Evolutionary conservation across 2,113 vertebrate species (phyloP).

Genomic region (Cavia aperea): DNA sequence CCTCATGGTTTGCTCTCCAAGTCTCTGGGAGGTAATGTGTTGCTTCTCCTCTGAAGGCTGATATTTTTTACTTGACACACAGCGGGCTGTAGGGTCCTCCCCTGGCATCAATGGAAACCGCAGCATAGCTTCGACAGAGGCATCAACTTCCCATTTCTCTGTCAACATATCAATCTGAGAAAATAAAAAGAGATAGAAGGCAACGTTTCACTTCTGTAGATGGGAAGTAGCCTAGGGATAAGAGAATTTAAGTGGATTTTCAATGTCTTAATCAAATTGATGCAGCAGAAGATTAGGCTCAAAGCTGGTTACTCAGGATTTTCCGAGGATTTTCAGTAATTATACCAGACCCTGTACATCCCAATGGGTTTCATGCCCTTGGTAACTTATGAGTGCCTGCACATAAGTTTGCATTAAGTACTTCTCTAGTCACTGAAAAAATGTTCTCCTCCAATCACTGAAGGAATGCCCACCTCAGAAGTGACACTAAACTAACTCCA

Average conservation of each 20-base stretch:
- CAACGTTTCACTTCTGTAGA: background rate
- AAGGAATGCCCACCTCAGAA: too few species aligned
- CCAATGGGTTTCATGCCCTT: too few species aligned
- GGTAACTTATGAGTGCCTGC: accelerated
- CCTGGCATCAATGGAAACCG: conserved; percentile 17
- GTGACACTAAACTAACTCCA: accelerated
- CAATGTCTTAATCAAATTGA: too few species aligned
- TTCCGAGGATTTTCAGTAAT: accelerated
- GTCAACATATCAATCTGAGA: conserved; percentile 9
- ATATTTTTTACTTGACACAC: accelerated
- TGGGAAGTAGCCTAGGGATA: background rate
- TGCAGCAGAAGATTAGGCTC: accelerated
- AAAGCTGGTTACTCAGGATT: background rate
- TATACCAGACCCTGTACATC: too few species aligned
- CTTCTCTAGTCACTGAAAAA: accelerated
- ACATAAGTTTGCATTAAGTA: too few species aligned
- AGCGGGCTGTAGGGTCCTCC: background rate
- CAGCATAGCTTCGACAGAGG: conserved; percentile 21
- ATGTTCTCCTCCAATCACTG: accelerated
- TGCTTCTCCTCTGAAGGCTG: background rate
- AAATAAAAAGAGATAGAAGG: background rate
- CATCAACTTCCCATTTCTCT: conserved; percentile 25
- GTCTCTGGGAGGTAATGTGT: background rate
- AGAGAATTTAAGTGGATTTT: background rate
- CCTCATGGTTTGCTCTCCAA: background rate